Conservation (phyloP, 2,113 vertebrate species). For the Antechinus flavipes region DNA sequence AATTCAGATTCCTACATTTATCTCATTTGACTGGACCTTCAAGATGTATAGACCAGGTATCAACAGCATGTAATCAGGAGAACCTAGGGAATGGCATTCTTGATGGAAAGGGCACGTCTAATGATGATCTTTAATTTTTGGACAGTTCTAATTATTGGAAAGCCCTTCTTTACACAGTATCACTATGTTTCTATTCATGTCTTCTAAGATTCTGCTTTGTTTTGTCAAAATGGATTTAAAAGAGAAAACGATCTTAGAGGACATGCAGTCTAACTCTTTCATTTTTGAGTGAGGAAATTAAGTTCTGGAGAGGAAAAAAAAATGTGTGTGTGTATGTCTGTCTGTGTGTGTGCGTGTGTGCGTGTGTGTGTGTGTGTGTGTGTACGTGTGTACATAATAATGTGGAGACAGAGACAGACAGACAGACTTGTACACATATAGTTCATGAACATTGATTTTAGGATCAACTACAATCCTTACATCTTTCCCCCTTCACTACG, state of each 20-base stretch:
- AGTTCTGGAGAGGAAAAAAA: not conserved
- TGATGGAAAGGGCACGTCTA: not conserved
- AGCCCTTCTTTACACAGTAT: not conserved
- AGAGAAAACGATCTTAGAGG: not conserved
- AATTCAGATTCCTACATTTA: not conserved
- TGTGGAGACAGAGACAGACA: too few species aligned
- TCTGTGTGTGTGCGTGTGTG: not conserved
- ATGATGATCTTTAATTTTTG: not conserved
- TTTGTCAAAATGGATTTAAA: not conserved
- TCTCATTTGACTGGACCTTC: not conserved
- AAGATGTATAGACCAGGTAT: not conserved
- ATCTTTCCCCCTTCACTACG: not conserved
- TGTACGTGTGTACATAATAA: accelerated
- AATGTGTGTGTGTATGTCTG: not conserved
- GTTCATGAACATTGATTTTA: not conserved
- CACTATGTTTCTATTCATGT: not conserved
- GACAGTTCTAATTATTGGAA: not conserved
- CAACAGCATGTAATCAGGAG: not conserved
- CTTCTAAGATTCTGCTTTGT: not conserved
- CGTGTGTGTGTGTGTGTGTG: too few species aligned
- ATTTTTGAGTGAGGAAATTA: not conserved
- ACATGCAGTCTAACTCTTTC: not conserved
- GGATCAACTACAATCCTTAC: not conserved
- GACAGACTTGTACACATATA: not conserved
- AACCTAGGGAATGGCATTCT: not conserved